Conservation (phyloP, 2,797 vertebrate genomes). For the Neostethus bicornis region DNA sequence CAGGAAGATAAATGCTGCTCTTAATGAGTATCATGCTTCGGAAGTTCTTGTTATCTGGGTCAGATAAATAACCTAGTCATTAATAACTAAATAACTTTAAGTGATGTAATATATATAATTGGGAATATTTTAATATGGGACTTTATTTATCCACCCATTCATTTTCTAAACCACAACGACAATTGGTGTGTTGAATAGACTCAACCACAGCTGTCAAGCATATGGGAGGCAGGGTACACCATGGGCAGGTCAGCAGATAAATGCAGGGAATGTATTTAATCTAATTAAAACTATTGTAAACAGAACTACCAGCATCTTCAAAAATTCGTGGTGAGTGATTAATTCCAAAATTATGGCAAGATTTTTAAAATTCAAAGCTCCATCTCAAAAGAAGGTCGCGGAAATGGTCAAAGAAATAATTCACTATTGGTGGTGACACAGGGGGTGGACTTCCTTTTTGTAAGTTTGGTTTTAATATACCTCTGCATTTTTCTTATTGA, state of each 20-base stretch:
- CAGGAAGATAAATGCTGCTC: slow-evolving; percentile 41
- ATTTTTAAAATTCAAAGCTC: neutral
- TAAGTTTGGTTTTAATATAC: slow-evolving; percentile 2
- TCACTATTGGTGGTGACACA: neutral
- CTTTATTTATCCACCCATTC: too few species aligned
- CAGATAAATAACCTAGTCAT: slow-evolving; percentile 5
- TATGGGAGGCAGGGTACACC: too few species aligned
- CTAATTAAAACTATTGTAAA: too few species aligned
- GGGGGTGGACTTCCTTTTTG: neutral
- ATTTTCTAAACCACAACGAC: too few species aligned
- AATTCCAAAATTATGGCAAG: neutral
- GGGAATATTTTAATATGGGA: neutral
- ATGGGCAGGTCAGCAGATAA: too few species aligned
- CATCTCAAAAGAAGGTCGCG: neutral
- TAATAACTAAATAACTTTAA: neutral
- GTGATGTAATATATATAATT: neutral
- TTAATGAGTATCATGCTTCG: slow-evolving; percentile 12
- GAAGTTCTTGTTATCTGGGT: slow-evolving; percentile 15
- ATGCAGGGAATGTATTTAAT: too few species aligned
- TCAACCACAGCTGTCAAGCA: too few species aligned
- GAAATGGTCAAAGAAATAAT: slow-evolving; percentile 1
- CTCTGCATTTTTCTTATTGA: neutral
- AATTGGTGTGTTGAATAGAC: neutral
- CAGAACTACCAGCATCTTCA: too few species aligned
- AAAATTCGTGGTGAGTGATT: neutral